Evolutionary conservation across 1,140 invertebrate genomes (phyloP).

Genomic region (Liolophura sinensis): DNA sequence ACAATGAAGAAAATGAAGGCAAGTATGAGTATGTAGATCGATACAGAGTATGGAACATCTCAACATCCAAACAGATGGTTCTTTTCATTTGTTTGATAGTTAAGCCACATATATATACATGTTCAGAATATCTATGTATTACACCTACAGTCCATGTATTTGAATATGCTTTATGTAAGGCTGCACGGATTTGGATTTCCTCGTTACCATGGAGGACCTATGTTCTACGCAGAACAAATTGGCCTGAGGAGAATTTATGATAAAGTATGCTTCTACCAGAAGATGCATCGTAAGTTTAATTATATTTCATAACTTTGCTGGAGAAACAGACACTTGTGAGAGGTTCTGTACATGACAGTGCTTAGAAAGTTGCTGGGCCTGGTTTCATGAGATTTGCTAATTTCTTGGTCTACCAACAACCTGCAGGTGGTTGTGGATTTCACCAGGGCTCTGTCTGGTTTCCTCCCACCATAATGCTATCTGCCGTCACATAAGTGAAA

Average conservation of each 20-base stretch:
- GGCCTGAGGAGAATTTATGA: slow-evolving; percentile 43
- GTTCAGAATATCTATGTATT: too few relatives aligned
- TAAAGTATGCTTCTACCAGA: slow-evolving; percentile 41
- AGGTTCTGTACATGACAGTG: neutral
- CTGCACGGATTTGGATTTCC: slow-evolving; percentile 45
- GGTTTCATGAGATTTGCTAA: neutral
- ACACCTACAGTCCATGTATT: neutral
- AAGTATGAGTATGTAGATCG: too few relatives aligned
- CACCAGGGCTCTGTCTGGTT: too few relatives aligned
- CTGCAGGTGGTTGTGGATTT: too few relatives aligned
- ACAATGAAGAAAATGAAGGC: too few relatives aligned
- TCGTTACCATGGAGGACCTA: slow-evolving; percentile 46
- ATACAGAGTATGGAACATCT: too few relatives aligned
- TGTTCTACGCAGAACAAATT: slow-evolving; percentile 46
- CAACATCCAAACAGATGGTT: too few relatives aligned
- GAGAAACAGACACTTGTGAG: neutral
- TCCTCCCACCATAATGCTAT: too few relatives aligned
- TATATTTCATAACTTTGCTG: neutral
- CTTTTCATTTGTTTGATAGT: too few relatives aligned
- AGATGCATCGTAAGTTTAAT: slow-evolving; percentile 41
- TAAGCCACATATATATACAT: too few relatives aligned
- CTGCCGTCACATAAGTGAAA: too few relatives aligned
- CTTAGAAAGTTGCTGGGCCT: neutral
- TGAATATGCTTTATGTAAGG: slow-evolving; percentile 23
- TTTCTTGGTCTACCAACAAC: neutral